Evolutionary conservation across 2,797 vertebrate species (phyloP), one percentile per base, ranked within the genome.

Genomic region (Sardinella longiceps): DNA sequence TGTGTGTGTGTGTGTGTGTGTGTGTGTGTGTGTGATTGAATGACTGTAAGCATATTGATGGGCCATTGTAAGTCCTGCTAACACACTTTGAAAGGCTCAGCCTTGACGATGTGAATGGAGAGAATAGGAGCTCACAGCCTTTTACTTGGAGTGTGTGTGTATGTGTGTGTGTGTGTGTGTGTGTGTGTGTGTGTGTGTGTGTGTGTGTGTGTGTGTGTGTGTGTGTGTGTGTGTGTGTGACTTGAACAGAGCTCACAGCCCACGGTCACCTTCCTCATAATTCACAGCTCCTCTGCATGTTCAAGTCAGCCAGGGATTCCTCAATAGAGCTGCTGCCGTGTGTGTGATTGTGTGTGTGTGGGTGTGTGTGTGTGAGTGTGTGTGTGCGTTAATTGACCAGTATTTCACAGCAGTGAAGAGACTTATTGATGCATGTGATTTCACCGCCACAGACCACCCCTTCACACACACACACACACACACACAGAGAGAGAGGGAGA

Each of bases 281-380:
- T 25, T 66, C 25, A 15, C 9, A 12, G 9, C n/a, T 63, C n/a
- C 25, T 63, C 60, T 63, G 60, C 60, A 25, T 30, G 60, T 25
- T 63, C n/a, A 63, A 63, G 25, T 25, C 25, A 66, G 56, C 56
- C n/a, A 25, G 25, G 60, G 28, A 30, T 25, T 14, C 30, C 14
- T 66, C 60, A 66, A 33, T 33, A 66, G 60, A 14, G 25, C 28
- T 74, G 66, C 28, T 11, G 14, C 11, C 0, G 12, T 74, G 66
- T 37, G 66, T 37, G 30, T 74, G 66, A 18, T 30, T 37, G 30
- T 39, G 66, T 74, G 28, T 28, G 25, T 30, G 60, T 63, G 11
- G 30, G 60, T 63, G 60, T 63, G 60, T 63, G 60, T 63, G n/a
- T 60, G 58, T 60, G 58, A 25, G 58, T 60, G 60, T 63, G 60